phyloP scores from a whole-genome alignment of 2,888 invertebrate genomes.

The Lasiommata megera region DNA sequence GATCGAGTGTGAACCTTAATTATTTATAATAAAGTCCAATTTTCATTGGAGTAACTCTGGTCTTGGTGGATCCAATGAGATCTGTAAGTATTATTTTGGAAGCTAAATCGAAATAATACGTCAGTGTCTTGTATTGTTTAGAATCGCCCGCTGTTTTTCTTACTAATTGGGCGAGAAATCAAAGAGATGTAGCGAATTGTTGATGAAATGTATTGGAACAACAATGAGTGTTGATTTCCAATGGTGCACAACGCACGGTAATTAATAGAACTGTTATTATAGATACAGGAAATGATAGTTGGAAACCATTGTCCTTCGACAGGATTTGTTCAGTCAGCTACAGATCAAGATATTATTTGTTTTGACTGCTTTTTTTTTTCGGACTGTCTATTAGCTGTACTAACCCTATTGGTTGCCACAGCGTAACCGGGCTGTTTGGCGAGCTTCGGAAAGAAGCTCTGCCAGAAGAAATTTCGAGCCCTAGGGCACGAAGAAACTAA shows the following conservation, averaged over 20 bases:
- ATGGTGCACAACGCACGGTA: neutral
- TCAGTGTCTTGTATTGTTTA: slow-evolving; percentile 60
- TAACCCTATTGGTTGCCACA: too few relatives aligned
- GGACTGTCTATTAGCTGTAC: too few relatives aligned
- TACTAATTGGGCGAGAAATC: slow-evolving; percentile 75
- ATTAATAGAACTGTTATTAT: neutral
- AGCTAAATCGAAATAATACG: slow-evolving; percentile 63
- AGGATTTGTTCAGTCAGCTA: too few relatives aligned
- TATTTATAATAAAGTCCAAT: neutral
- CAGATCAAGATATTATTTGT: too few relatives aligned
- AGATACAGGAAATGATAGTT: neutral
- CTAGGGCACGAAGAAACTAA: too few relatives aligned
- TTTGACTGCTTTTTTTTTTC: too few relatives aligned
- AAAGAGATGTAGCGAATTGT: slow-evolving; percentile 40
- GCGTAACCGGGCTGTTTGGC: too few relatives aligned
- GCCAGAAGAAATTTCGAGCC: too few relatives aligned
- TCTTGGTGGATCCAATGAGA: slow-evolving; percentile 21
- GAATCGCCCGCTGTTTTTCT: slow-evolving; percentile 68
- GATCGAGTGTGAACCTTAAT: slow-evolving; percentile 12
- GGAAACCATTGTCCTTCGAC: too few relatives aligned
- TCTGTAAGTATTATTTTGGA: slow-evolving; percentile 42
- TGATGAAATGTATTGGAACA: slow-evolving; percentile 16
- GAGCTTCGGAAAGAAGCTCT: too few relatives aligned
- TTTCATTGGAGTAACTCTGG: neutral
- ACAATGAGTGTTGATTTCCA: slow-evolving; percentile 18